These are phyloP conservation scores for Rhadina sibilatrix DNA, from an alignment of 2,113 vertebrate species.

Conservation along the genomic window DNA sequence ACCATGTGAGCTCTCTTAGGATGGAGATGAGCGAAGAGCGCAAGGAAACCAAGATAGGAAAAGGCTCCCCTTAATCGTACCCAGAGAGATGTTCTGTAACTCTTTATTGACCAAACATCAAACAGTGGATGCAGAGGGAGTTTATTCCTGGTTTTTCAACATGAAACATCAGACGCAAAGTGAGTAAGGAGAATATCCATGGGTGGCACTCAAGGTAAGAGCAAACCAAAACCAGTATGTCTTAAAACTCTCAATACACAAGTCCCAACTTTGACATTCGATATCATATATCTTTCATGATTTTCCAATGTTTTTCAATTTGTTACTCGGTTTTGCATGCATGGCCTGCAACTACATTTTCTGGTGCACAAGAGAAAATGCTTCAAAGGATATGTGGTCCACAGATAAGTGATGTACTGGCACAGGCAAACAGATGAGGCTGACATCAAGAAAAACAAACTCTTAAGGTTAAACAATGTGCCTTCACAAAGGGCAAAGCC, in stretches of 20 bases:
- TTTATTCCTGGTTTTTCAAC: neutral
- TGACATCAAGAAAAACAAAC: neutral
- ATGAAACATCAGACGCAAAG: neutral
- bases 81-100: neutral
- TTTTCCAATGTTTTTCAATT: neutral
- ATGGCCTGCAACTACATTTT: neutral
- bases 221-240: neutral
- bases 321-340: accelerated
- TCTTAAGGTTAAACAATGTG: neutral
- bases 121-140: neutral
- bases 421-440: neutral
- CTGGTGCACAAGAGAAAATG: neutral
- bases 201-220: neutral
- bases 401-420: neutral
- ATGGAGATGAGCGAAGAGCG: neutral
- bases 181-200: neutral
- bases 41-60: neutral
- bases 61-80: neutral
- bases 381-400: neutral
- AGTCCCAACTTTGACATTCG: neutral
- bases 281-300: neutral
- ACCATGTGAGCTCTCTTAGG: neutral
- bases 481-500: neutral
- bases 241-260: neutral
- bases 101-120: neutral